A percentile compares a stretch with the other conserved stretches of the same genome.
Evolutionary conservation across 2,797 vertebrate species (phyloP).

Genomic region (Rhinophrynus dorsalis): DNA sequence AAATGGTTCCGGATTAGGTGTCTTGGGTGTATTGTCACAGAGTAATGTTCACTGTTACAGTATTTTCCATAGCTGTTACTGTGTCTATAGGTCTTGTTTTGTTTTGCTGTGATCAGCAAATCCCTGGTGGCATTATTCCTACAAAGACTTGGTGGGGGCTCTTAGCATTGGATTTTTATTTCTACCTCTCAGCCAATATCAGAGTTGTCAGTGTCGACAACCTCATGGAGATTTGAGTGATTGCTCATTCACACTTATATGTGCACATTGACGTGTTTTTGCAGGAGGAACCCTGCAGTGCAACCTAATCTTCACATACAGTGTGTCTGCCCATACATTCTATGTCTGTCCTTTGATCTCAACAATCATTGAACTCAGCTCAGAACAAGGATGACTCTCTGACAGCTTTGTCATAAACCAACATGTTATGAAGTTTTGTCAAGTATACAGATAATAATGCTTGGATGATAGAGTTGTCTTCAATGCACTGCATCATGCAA

Average conservation of each 20-base stretch:
- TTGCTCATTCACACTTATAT: constrained; percentile 13
- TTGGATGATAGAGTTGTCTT: too few species aligned
- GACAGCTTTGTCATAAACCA: not conserved
- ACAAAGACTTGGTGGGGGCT: constrained; percentile 1
- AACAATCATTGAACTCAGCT: constrained; percentile 2
- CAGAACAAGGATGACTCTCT: too few species aligned
- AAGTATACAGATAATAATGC: constrained; percentile 3
- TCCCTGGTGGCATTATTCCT: constrained; percentile 8
- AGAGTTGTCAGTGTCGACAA: constrained; percentile 17
- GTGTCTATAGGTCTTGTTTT: constrained; percentile 36
- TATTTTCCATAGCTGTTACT: not conserved
- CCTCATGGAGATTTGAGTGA: constrained; percentile 32
- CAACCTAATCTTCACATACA: constrained; percentile 20
- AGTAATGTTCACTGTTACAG: constrained; percentile 25
- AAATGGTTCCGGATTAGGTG: constrained; percentile 59
- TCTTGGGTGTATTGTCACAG: constrained; percentile 31
- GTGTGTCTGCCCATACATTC: not conserved
- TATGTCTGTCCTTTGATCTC: constrained; percentile 12
- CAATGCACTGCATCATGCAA: too few species aligned
- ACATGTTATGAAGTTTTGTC: not conserved
- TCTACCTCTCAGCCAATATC: not conserved
- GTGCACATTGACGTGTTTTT: constrained; percentile 24
- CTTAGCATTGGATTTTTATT: not conserved
- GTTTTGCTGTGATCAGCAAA: constrained; percentile 25
- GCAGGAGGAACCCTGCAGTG: constrained; percentile 31